phyloP scores from a whole-genome alignment of 2,888 invertebrate genomes.

The Meganola albula region DNA sequence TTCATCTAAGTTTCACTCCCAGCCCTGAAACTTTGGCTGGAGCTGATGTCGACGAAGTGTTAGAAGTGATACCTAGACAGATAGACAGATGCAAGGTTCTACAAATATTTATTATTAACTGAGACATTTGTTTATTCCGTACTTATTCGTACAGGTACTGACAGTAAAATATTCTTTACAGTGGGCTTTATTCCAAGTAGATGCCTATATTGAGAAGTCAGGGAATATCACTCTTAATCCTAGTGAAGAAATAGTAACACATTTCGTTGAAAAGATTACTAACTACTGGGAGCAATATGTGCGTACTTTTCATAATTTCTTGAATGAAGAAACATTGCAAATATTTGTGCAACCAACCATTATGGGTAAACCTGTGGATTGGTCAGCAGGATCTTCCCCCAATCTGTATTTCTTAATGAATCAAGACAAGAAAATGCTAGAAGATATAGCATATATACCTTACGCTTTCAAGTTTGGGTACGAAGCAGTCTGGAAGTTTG shows the following conservation, averaged over 20 bases:
- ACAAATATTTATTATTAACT: too few relatives aligned
- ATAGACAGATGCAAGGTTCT: conserved; percentile 66
- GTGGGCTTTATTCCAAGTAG: conserved; percentile 81
- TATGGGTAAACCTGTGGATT: conserved; percentile 88
- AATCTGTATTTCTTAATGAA: conserved; percentile 82
- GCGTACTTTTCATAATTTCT: conserved; percentile 81
- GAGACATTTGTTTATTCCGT: too few relatives aligned
- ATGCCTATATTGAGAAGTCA: conserved; percentile 63
- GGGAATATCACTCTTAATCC: conserved; percentile 77
- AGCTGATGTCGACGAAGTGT: conserved; percentile 58
- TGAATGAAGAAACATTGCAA: conserved; percentile 82
- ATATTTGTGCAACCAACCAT: conserved; percentile 90
- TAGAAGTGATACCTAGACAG: conserved; percentile 67
- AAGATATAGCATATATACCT: conserved; percentile 77
- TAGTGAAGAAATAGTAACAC: conserved; percentile 75
- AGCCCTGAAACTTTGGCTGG: conserved; percentile 55
- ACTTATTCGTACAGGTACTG: too few relatives aligned
- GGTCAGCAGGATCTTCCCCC: conserved; percentile 85
- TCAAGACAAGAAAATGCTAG: conserved; percentile 79
- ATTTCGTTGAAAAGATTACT: conserved; percentile 79
- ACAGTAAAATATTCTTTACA: conserved; percentile 34
- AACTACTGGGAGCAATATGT: conserved; percentile 83
- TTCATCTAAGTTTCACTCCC: conserved; percentile 74
- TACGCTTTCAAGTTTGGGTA: conserved; percentile 79
- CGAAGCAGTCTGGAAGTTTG: conserved; percentile 79